Evolutionary conservation across 2,888 invertebrate species (phyloP), one percentile per base, ranked within the genome.

Genomic region (Macaria liturata): DNA sequence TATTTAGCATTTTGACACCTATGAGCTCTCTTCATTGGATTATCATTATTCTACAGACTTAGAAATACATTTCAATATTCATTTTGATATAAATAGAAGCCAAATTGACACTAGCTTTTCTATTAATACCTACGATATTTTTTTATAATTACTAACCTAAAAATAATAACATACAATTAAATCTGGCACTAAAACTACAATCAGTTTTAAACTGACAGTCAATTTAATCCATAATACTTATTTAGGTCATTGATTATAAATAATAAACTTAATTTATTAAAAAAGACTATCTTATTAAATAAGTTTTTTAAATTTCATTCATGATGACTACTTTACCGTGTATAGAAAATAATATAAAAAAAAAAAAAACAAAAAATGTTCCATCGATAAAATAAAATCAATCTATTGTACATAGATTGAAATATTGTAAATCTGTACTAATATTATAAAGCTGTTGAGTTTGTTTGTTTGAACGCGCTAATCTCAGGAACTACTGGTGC

Each of bases 131-230:
- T 30, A 48, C 30, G n/a, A 32, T 20, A 20, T 44, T 48, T 3
- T 20, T 46, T 9, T 45, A 32, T 42, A 34, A 3, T 20, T 6
- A 9, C 43, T 30, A 40, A 42, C 31, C 0, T 42, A 32, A 7
- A 6, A n/a, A 51, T 47, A 57, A 44, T 30, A 50, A 57, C 34
- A n/a, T n/a, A 9, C 8, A 43, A 39, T 31, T 65, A 67, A 45
- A 39, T 65, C 66, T 73, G 68, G 70, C 71, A 68, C 69, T 70
- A 72, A 64, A 55, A 20, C 68, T 55, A 66, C 64, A 39, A 39
- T 57, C 69, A 67, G 71, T 75, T 74, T 68, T 56, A 46, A 69
- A 73, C 71, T 53, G 47, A 56, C 44, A 32, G 74, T 49, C 48
- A 34, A 30, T n/a, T 34, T 4, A 37, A 7, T 37, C 7, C 2